Evolutionary conservation across 2,888 invertebrate genomes (phyloP).

Genomic region (Cremastinae sp.): DNA sequence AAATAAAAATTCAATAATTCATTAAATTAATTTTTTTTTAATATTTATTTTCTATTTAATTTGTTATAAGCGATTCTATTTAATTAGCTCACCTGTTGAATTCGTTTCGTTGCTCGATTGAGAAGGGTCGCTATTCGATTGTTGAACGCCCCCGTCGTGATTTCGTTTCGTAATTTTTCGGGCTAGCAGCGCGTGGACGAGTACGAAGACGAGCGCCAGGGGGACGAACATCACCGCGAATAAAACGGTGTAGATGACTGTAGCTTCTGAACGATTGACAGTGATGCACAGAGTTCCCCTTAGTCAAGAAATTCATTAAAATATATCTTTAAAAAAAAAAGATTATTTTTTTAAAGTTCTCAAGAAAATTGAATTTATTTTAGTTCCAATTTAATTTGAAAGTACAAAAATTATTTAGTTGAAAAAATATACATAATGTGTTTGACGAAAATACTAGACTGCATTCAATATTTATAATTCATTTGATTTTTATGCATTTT

Average conservation of each 20-base stretch:
- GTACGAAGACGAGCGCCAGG: conserved; percentile 67
- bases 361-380: too few species aligned
- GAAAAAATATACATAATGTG: too few species aligned
- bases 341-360: background rate
- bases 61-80: background rate
- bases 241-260: conserved; percentile 64
- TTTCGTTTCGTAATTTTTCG: conserved; percentile 68
- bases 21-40: background rate
- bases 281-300: conserved; percentile 67
- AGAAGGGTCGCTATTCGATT: conserved; percentile 60
- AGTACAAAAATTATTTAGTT: too few species aligned
- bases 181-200: conserved; percentile 68
- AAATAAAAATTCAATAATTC: too few species aligned
- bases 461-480: too few species aligned
- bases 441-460: too few species aligned
- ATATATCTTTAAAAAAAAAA: background rate
- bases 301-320: conserved; percentile 7
- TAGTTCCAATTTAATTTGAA: too few species aligned
- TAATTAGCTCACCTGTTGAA: conserved; percentile 56
- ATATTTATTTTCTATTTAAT: too few species aligned
- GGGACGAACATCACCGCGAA: conserved; percentile 69
- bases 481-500: too few species aligned
- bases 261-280: conserved; percentile 58
- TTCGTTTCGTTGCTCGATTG: conserved; percentile 62
- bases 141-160: conserved; percentile 54